These are phyloP conservation scores for Corythornis madagascariensis DNA, from an alignment of 2,113 vertebrate species.

Conservation along the genomic window DNA sequence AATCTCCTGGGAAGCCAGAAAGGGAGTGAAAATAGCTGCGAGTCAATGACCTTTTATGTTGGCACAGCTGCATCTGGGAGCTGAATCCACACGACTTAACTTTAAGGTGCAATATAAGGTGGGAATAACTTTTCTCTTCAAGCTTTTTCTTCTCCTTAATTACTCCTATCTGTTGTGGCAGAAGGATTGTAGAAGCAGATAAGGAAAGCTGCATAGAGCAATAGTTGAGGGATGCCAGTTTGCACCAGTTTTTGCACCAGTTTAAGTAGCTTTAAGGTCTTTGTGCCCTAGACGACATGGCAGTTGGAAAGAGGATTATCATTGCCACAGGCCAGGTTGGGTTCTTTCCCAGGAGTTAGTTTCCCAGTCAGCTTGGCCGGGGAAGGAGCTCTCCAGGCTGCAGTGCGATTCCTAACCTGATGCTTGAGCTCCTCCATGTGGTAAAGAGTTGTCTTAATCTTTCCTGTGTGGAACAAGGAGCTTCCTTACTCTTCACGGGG, in stretches of 20 bases:
- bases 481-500: not conserved
- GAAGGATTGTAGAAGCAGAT: not conserved
- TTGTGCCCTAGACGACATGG: accelerated
- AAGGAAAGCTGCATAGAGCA: not conserved
- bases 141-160: not conserved
- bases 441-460: not conserved
- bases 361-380: not conserved
- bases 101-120: not conserved
- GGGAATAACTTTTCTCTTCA: not conserved
- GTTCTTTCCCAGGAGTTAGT: not conserved
- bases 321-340: not conserved
- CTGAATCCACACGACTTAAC: not conserved
- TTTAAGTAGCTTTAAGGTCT: not conserved
- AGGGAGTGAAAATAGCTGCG: not conserved
- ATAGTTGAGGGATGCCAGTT: not conserved
- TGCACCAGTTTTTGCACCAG: not conserved
- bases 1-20: not conserved
- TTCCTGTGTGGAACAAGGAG: not conserved
- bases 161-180: not conserved
- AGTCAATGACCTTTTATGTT: not conserved
- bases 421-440: conserved; percentile 78
- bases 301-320: not conserved
- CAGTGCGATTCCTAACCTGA: conserved; percentile 33
- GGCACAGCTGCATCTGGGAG: not conserved
- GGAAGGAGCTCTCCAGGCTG: not conserved